phyloP scores from a whole-genome alignment of 2,113 vertebrate species.

The Nothocercus nigrocapillus region DNA sequence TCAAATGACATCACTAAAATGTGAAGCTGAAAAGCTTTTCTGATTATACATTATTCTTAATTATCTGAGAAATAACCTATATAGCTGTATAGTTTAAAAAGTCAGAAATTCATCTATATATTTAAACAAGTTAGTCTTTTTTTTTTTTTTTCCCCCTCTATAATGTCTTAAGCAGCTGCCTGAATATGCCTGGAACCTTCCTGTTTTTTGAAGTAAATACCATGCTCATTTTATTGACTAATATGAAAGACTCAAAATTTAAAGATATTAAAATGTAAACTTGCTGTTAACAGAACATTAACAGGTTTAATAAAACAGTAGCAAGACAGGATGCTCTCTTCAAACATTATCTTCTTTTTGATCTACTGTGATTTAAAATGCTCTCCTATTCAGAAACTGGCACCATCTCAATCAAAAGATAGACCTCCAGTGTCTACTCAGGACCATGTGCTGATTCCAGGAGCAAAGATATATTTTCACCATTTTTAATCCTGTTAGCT shows the following conservation, averaged over 20 bases:
- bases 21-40: neutral
- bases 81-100: neutral
- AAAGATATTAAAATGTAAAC: neutral
- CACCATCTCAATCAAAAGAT: neutral
- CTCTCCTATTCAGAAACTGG: neutral
- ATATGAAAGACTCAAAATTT: neutral
- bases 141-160: neutral
- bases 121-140: neutral
- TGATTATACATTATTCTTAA: neutral
- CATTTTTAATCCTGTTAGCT: neutral
- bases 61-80: neutral
- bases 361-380: neutral
- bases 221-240: neutral
- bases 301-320: neutral
- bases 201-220: neutral
- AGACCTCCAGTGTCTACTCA: neutral
- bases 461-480: neutral
- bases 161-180: neutral
- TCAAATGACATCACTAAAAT: neutral
- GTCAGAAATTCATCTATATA: neutral
- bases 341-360: neutral
- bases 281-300: neutral
- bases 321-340: neutral
- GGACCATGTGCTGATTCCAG: neutral
- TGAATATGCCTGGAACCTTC: neutral